Percentiles rank a stretch among this genome's conserved stretches.
Conservation (phyloP, 2,797 vertebrate genomes). For the Enteromius trimaculatus region DNA sequence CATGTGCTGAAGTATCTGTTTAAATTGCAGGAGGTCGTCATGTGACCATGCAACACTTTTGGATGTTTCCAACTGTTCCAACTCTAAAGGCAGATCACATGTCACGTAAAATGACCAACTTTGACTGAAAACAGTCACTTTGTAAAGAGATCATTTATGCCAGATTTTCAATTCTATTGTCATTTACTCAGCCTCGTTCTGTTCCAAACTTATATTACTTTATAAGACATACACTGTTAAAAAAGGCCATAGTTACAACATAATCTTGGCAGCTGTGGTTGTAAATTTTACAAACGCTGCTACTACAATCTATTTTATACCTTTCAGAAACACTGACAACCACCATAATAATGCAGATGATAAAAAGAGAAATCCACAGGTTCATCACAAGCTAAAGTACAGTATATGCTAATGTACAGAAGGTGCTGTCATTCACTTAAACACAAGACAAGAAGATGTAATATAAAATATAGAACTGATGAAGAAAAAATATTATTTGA, state of each 20-base stretch:
- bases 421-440: neutral
- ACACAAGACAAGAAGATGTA: neutral
- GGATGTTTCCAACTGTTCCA: neutral
- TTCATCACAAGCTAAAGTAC: neutral
- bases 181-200: neutral
- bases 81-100: neutral
- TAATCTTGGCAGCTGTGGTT: neutral
- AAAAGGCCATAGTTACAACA: neutral
- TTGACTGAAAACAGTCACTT: slow-evolving; percentile 4
- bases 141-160: neutral
- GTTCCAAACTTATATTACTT: neutral
- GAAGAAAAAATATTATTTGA: neutral
- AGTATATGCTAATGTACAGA: neutral
- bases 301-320: too few species aligned
- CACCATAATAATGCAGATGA: too few species aligned
- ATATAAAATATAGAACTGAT: neutral
- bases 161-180: neutral
- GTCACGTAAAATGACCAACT: neutral
- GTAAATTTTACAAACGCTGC: neutral
- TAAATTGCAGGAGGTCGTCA: neutral
- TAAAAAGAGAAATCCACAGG: too few species aligned
- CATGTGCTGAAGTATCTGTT: neutral
- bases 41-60: neutral
- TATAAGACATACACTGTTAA: neutral
- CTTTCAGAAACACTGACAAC: too few species aligned